Evolutionary conservation across 2,888 invertebrate genomes (phyloP), one percentile per base, ranked within the genome.

Genomic region (Standfussiana lucernea): DNA sequence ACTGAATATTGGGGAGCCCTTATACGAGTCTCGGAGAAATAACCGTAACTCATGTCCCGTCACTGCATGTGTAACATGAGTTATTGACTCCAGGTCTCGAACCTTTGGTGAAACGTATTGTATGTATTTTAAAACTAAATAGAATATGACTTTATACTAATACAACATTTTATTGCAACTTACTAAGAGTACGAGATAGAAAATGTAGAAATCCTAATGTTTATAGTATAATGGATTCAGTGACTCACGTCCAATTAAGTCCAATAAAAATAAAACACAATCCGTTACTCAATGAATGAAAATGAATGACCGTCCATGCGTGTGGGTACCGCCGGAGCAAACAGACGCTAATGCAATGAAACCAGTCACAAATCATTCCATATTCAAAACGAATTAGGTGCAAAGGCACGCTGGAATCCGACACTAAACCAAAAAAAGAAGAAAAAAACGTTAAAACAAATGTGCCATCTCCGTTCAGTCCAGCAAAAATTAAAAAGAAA

Each of bases 371-470:
- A 94, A 93, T 94, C 92, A 93, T 91, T 92, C 89, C 87, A 85
- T 89, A 89, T 89, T 92, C 88, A 91, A 92, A 91, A 89, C 84
- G 88, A 93, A 94, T 94, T 92, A 92, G 90, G 86, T 90, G 89
- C 81, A 82, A 91, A 91, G 83, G 80, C 84, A 88, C 80, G 81
- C 74, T 80, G 89, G 87, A 88, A 90, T 88, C 83, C 76, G 78
- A 83, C 75, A 77, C 66, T 59, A 40, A 71, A 67, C 32, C 75
- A 82, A 75, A 75, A 80, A 75, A 56, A 21, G n/a, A 56, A 40
- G 64, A 69, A 32, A 69, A 80, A 80, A 72, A 83, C 62, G 45
- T 67, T 75, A 72, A 73, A 80, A 77, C 85, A 81, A 82, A 84
- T 77, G 77, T 56, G 76, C 77, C 73, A 81, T 80, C 75, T 79